These are phyloP conservation scores for Mimachlamys varia DNA, from an alignment of 2,888 invertebrate genomes.

Conservation along the genomic window DNA sequence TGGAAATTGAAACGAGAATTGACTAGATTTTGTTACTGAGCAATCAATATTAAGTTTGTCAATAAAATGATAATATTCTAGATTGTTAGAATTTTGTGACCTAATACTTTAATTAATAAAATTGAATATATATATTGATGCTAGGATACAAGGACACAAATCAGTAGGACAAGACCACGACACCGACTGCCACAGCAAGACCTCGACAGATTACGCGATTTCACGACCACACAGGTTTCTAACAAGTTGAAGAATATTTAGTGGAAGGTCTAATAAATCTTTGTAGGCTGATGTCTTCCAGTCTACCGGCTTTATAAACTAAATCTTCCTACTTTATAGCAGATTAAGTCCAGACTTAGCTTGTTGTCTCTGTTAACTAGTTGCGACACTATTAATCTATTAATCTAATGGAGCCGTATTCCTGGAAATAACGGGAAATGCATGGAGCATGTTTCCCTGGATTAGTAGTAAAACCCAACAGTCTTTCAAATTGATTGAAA, in stretches of 20 bases:
- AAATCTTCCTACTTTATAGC: constrained; percentile 4
- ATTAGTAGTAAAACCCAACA: background rate
- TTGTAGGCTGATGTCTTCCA: background rate
- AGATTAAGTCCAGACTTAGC: background rate
- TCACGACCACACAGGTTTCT: background rate
- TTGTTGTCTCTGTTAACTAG: background rate
- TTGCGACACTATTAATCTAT: constrained; percentile 3
- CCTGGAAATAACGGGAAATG: background rate
- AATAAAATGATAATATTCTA: too few species aligned
- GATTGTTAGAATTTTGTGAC: too few species aligned
- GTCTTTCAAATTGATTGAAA: constrained; percentile 21
- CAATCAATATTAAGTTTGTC: too few species aligned
- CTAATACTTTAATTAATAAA: too few species aligned
- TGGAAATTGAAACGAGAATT: too few species aligned
- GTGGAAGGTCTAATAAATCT: background rate
- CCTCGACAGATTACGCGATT: too few species aligned
- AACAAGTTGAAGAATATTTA: background rate
- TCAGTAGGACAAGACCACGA: too few species aligned
- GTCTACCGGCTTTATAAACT: background rate
- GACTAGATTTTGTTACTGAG: too few species aligned
- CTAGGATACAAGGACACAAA: too few species aligned
- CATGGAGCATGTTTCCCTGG: background rate
- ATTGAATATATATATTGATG: too few species aligned
- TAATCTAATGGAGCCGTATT: constrained; percentile 12
- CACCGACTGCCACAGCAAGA: too few species aligned